Base-by-base conservation (phyloP, 1,140 invertebrate genomes). In the Drosophila kikkawai region DNA sequence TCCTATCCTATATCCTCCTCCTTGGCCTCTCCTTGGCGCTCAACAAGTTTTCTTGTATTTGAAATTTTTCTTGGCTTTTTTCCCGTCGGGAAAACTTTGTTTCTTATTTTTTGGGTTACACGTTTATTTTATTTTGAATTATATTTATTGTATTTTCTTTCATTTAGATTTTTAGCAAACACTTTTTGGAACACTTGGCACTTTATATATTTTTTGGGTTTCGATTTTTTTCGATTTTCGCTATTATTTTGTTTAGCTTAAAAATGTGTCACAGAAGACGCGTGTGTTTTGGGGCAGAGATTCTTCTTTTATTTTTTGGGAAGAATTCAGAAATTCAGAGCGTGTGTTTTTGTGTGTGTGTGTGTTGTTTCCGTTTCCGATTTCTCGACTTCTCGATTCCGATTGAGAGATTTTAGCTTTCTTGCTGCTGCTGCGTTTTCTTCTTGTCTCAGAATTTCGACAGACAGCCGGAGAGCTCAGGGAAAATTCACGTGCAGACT, bases 401-500 rank as follows among this genome's bases (percentile, higher is more conserved):
- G 41, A 48, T 67, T 69, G 29, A 55, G 48, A 57, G 66, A 57
- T 42, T 58, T 74, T 51, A 51, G 58, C 51, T 59, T 60, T 61
- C 51, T 55, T 55, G 51, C 51, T 55, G 51, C 51, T 61, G 57
- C 44, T 47, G 45, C 19, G 45, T 47, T 48, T 64, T 70, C 59
- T 67, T 65, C 42, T 63, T 63, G 79, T 56, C 53, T 56, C 53
- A 57, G 67, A 66, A 60, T 64, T 45, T 60, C 67, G 82, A 58
- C 79, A 64, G 74, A 79, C 75, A 87, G 78, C 73, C 61, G 65
- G 65, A 69, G 66, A 78, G 75, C 65, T 76, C 75, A 79, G 75
- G 66, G 48, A 78, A 85, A 88, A 84, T 92, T 91, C 88, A 92
- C 92, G 92, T 93, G 91, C 80, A 91, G 91, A 93, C 92, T 93